phyloP scores from a whole-genome alignment of 2,797 vertebrate species.

The Gobionotothen gibberifrons region DNA sequence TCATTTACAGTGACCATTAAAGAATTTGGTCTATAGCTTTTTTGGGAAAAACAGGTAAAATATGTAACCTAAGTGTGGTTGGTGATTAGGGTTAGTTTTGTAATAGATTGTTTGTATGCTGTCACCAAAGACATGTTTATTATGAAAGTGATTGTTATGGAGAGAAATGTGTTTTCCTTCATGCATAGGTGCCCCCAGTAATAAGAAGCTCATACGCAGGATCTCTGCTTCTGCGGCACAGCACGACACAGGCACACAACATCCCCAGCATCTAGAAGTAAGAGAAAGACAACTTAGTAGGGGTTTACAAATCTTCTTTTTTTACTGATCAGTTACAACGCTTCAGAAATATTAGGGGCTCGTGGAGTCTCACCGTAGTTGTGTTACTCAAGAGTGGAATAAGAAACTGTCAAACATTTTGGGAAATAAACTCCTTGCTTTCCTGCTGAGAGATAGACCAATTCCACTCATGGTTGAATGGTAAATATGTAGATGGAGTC shows the following conservation, averaged over 20 bases:
- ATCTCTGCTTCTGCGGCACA: constrained; percentile 91
- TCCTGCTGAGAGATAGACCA: not conserved
- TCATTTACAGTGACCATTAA: constrained; percentile 38
- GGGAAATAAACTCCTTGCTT: not conserved
- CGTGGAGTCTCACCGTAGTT: not conserved
- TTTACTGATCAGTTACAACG: not conserved
- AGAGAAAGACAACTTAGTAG: not conserved
- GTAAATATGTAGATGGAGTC: not conserved
- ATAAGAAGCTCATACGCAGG: constrained; percentile 95
- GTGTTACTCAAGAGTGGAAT: not conserved
- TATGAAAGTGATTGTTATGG: constrained; percentile 43
- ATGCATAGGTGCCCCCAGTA: constrained; percentile 91
- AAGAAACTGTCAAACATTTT: not conserved
- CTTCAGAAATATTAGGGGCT: not conserved
- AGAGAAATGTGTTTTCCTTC: constrained; percentile 65
- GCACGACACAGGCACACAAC: constrained; percentile 92
- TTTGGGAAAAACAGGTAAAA: constrained; percentile 11
- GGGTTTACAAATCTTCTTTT: not conserved
- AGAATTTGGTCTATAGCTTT: constrained; percentile 57
- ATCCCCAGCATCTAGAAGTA: constrained; percentile 92
- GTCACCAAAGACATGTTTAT: constrained; percentile 75
- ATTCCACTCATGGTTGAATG: not conserved
- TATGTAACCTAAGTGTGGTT: constrained; percentile 40
- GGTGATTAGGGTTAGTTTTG: constrained; percentile 43
- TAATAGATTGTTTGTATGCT: constrained; percentile 63